Base-by-base conservation (phyloP, 1,140 invertebrate species). In the Musca domestica region DNA sequence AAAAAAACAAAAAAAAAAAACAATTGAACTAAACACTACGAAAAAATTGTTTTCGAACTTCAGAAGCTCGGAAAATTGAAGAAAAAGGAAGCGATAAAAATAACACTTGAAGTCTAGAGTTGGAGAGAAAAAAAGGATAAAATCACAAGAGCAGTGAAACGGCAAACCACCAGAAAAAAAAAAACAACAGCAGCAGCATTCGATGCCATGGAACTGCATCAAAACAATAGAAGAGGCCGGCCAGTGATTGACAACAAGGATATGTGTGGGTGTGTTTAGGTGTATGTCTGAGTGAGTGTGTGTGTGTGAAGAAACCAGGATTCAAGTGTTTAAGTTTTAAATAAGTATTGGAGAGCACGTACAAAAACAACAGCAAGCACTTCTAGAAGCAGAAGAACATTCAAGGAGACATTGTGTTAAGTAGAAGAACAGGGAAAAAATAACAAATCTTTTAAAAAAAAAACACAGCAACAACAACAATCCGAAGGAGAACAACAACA, bases 241-340 rank as follows among this genome's bases (percentile, higher is more conserved):
- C 54, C 25, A 58, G 25, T 2, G 27, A 27, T 34, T 51, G 17
- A 22, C 17, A 51, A 51, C 2, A 48, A 48, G 15, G 12, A 30
- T 30, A 30, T 30, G 3, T 30, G n/a, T n/a, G n/a, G n/a, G n/a
- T n/a, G n/a, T n/a, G n/a, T n/a, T n/a, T n/a, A n/a, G n/a, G n/a
- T 30, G 27, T 30, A 30, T 30, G 27, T 30, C 3, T 30, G 27
- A 4, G 27, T 4, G 34, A 41, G 34, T 10, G 10, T 41, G 34
- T 5, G 34, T 41, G 5, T 41, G 9, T 30, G 47, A 10, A 34
- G 34, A 61, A 61, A 34, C 17, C 30, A 61, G 10, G 7, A 30
- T 17, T 61, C 56, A 61, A 61, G 56, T 61, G 56, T 61, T 61
- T 61, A 61, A 34, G 25, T 34, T 61, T 61, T 34, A 61, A 61